Evolutionary conservation across 2,113 vertebrate genomes (phyloP).

Genomic region (Trogon melanurus): DNA sequence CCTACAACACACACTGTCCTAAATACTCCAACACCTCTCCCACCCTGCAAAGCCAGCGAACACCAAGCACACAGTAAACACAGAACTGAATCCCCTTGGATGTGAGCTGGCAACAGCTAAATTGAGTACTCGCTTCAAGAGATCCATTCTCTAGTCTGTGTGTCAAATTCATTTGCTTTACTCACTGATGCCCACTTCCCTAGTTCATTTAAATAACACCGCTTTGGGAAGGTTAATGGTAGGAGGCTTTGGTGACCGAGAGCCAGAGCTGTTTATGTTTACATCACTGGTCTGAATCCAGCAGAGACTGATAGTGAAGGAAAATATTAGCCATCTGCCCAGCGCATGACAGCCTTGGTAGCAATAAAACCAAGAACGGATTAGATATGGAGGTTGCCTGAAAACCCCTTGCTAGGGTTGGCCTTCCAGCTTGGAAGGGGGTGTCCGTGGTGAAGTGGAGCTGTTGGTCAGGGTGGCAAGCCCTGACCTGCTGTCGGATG

Average conservation of each 20-base stretch:
- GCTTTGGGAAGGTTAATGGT: not conserved
- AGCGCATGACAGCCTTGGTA: not conserved
- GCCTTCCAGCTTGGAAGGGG: not conserved
- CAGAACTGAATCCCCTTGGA: not conserved
- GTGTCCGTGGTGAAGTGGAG: not conserved
- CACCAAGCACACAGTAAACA: not conserved
- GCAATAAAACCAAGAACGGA: not conserved
- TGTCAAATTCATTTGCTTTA: slow-evolving; percentile 24
- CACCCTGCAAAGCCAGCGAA: not conserved
- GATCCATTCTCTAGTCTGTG: not conserved
- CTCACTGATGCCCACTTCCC: not conserved
- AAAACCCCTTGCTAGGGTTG: not conserved
- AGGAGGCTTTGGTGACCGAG: slow-evolving; percentile 9
- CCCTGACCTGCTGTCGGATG: not conserved
- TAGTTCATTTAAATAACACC: slow-evolving; percentile 16
- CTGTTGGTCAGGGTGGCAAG: fast-evolving
- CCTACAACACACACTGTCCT: slow-evolving; percentile 10
- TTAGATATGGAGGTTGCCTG: not conserved
- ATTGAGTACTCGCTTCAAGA: not conserved
- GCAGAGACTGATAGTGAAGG: slow-evolving; percentile 30
- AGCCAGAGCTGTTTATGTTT: slow-evolving; percentile 52
- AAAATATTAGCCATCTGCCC: slow-evolving; percentile 64
- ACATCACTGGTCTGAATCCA: slow-evolving; percentile 57
- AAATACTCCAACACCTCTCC: slow-evolving; percentile 26
- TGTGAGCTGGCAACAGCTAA: not conserved